phyloP scores from a whole-genome alignment of 2,797 vertebrate genomes.

The Mormyrops boulengeri region DNA sequence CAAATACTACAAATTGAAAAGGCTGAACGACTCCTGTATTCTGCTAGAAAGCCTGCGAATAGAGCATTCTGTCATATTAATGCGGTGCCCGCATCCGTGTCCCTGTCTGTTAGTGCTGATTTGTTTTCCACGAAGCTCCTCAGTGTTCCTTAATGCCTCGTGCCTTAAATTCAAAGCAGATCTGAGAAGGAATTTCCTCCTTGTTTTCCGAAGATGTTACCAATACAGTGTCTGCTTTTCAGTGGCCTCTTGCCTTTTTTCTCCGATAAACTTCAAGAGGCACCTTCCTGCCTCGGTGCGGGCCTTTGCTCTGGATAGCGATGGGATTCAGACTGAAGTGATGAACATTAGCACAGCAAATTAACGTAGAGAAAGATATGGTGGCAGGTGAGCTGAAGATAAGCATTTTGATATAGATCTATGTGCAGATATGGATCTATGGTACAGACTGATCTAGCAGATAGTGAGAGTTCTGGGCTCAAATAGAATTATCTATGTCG shows the following conservation, averaged over 20 bases:
- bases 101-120: neutral
- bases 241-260: neutral
- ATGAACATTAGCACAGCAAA: conserved; percentile 19
- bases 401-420: conserved; percentile 21
- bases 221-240: neutral
- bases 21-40: neutral
- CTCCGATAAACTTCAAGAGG: neutral
- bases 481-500: conserved; percentile 29
- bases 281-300: neutral
- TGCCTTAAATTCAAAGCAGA: conserved; percentile 9
- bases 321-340: neutral
- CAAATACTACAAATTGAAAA: neutral
- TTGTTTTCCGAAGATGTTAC: neutral
- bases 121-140: conserved; percentile 13
- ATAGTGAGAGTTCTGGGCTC: conserved; percentile 10
- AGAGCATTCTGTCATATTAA: neutral
- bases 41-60: neutral
- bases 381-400: conserved; percentile 23
- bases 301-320: neutral
- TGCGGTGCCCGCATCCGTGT: neutral
- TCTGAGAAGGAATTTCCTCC: neutral
- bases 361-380: conserved; percentile 23
- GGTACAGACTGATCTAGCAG: conserved; percentile 33
- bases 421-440: conserved; percentile 17
- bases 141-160: neutral